These are phyloP conservation scores for Ia io DNA, from an alignment of 2,113 vertebrate species.

Conservation along the genomic window DNA sequence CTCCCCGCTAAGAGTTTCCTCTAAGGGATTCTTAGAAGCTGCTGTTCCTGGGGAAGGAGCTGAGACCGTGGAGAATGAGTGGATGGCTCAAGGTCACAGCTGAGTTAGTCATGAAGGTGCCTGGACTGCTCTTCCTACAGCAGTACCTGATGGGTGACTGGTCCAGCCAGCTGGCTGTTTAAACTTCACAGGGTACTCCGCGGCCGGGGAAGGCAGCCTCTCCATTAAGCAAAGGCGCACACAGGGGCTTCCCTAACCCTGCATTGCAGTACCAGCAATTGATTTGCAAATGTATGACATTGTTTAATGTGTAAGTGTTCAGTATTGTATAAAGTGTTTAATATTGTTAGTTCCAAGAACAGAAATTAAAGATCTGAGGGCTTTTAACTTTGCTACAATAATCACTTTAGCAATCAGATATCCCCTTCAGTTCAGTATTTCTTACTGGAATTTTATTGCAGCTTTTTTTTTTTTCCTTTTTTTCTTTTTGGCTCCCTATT, in stretches of 20 bases:
- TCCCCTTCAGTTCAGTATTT: background rate
- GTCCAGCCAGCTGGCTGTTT: background rate
- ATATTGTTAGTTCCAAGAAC: background rate
- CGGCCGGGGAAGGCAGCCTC: background rate
- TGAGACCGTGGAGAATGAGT: background rate
- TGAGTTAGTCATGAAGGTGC: background rate
- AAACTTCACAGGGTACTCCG: too few species aligned
- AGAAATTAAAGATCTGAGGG: background rate
- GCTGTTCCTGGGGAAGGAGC: background rate
- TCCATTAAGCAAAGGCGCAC: background rate
- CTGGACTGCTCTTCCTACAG: background rate
- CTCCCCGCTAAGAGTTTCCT: background rate
- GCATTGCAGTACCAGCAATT: background rate
- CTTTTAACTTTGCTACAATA: background rate
- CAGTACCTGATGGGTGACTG: background rate
- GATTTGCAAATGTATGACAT: background rate
- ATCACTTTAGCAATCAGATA: background rate
- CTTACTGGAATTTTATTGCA: background rate
- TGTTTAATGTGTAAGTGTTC: background rate
- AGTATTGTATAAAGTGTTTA: background rate
- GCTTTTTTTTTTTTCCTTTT: background rate
- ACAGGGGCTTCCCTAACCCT: background rate
- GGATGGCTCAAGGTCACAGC: background rate
- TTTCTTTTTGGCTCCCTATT: background rate
- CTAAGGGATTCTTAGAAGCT: background rate